Evolutionary conservation across 2,888 invertebrate genomes (phyloP).

Genomic region (Pantelozetes paolii): DNA sequence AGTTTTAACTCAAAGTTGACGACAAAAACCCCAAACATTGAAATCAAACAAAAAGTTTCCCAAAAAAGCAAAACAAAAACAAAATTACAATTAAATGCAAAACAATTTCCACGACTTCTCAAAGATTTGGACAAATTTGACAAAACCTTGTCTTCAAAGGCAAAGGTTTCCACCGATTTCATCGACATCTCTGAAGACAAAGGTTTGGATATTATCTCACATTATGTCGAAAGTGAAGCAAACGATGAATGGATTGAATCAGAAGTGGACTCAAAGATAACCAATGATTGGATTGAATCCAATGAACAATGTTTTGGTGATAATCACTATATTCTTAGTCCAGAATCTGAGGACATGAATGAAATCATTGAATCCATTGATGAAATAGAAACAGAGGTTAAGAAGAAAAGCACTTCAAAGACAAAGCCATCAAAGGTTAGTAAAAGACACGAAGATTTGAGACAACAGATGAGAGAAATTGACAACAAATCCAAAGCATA

Average conservation of each 20-base stretch:
- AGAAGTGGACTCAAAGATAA: neutral
- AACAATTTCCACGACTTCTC: constrained; percentile 12
- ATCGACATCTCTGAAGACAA: neutral
- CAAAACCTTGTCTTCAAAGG: neutral
- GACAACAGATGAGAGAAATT: neutral
- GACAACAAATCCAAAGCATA: neutral
- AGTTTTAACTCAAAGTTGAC: neutral
- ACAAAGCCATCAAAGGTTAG: neutral
- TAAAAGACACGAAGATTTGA: constrained; percentile 19
- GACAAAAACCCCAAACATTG: neutral
- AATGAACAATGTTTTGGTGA: neutral
- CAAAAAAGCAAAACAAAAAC: neutral
- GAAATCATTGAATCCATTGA: neutral
- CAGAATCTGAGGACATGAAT: neutral
- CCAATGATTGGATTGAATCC: neutral
- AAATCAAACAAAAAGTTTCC: neutral
- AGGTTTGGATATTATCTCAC: neutral
- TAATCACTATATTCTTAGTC: neutral
- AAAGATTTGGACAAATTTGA: constrained; percentile 17
- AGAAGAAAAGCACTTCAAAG: too few relatives aligned
- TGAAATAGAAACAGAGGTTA: too few relatives aligned
- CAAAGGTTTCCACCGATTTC: neutral
- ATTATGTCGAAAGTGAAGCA: neutral
- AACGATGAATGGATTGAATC: neutral
- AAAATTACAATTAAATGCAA: neutral